phyloP scores from a whole-genome alignment of 2,888 invertebrate genomes.

The Lycophotia porphyrea region DNA sequence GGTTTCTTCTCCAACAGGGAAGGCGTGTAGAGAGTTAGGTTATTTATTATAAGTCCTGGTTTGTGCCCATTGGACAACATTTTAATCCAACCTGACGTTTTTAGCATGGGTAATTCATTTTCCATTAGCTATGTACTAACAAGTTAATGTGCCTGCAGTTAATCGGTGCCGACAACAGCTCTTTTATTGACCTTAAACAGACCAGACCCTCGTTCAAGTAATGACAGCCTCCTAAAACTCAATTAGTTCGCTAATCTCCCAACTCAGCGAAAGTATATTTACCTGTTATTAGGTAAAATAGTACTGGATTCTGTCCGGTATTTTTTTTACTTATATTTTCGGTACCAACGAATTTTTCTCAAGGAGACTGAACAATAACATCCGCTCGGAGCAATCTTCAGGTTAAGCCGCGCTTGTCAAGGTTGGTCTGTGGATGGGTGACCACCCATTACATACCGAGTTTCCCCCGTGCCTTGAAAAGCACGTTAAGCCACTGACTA shows the following conservation, averaged over 20 bases:
- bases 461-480: no score
- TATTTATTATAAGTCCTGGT: background rate
- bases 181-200: conserved; percentile 34
- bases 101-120: background rate
- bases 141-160: conserved; percentile 11
- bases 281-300: background rate
- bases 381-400: no score
- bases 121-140: background rate
- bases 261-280: conserved; percentile 9
- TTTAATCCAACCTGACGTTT: background rate
- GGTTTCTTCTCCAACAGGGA: background rate
- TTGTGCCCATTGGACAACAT: background rate
- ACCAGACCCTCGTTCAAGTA: conserved; percentile 39
- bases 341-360: background rate
- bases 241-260: conserved; percentile 46
- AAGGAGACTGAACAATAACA: no score
- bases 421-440: no score
- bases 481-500: no score
- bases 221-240: conserved; percentile 39
- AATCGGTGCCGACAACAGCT: conserved; percentile 21
- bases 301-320: background rate
- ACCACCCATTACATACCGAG: no score
- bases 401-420: no score
- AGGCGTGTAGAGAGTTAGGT: background rate
- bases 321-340: background rate